Evolutionary conservation across 2,888 invertebrate genomes (phyloP), one percentile per base, ranked within the genome.

Genomic region (Rotaria sp.): DNA sequence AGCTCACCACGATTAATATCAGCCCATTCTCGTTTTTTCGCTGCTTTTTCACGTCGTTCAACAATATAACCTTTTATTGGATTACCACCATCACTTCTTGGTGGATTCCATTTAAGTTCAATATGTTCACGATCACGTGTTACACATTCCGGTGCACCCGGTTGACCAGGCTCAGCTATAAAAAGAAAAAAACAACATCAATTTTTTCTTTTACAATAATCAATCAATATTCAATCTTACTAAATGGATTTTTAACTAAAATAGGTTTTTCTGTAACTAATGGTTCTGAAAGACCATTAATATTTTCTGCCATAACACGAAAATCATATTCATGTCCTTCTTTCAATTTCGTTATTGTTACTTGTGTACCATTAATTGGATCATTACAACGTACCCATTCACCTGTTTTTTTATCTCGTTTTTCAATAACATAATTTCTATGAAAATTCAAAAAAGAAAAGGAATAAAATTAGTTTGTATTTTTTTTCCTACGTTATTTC

Each of bases 291-390:
- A 96, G 96, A 15, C 99, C 99, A 88, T 97, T 95, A 24, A 94
- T 94, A 91, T 98, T 98, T 3, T 97, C 96, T 55, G 99, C 98
- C 89, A 95, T 95, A 0, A 99, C 97, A 88, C 99, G 94, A 93
- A 99, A 99, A 89, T 96, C 93, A 91, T 99, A 99, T 90, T 97
- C 96, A 90, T 97, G 97, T 89, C 95, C 95, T 91, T 98, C 97
- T 84, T 95, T 94, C 67, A 99, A 93, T 89, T 96, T 94, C 8
- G 94, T 94, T 0, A 98, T 91, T 15, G 88, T 88, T 87, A 89
- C 88, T 85, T 89, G 89, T 45, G 89, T 90, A 38, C 89, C 89
- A 59, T 84, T 75, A 26, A 87, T 84, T 50, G 57, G 52, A 86
- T 86, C 87, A 41, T 41, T 87, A 45, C 85, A 90, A 85, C 90